phyloP scores from a whole-genome alignment of 2,888 invertebrate genomes.

The Caenorhabditis angaria region DNA sequence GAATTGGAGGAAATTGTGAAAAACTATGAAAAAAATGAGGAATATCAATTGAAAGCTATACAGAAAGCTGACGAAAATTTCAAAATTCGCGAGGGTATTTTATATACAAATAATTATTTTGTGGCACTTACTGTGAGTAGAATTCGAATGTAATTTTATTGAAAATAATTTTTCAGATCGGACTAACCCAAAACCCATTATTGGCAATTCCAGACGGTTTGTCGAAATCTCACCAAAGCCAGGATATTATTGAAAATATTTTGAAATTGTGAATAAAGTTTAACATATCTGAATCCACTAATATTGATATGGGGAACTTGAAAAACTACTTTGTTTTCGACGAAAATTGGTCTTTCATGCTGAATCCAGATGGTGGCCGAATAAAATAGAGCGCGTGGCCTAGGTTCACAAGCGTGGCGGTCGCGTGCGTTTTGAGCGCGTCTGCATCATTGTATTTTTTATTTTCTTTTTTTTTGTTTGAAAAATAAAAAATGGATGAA shows the following conservation, averaged over 20 bases:
- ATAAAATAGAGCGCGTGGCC: background rate
- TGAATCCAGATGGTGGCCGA: background rate
- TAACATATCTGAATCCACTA: background rate
- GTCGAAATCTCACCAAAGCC: background rate
- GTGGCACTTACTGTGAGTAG: background rate
- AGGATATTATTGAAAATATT: background rate
- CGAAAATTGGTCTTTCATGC: background rate
- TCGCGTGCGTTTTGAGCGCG: slow-evolving; percentile 25
- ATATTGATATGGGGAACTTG: background rate
- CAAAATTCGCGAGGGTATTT: background rate
- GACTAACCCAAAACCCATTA: background rate
- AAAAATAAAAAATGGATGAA: slow-evolving; percentile 2
- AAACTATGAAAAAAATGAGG: background rate
- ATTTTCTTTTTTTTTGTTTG: background rate
- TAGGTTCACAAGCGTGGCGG: background rate
- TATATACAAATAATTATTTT: background rate
- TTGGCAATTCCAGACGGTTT: background rate
- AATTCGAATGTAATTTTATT: no score
- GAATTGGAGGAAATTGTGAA: slow-evolving; percentile 3
- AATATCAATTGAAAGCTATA: background rate
- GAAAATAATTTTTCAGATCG: background rate
- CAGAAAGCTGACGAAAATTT: background rate
- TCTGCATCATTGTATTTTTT: slow-evolving; percentile 19
- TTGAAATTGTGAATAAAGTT: background rate
- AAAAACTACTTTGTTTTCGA: background rate